A percentile compares a stretch with the other conserved stretches of the same genome.
These are phyloP conservation scores for Melanocharis versteri DNA, from an alignment of 2,113 vertebrate species.

Conservation along the genomic window DNA sequence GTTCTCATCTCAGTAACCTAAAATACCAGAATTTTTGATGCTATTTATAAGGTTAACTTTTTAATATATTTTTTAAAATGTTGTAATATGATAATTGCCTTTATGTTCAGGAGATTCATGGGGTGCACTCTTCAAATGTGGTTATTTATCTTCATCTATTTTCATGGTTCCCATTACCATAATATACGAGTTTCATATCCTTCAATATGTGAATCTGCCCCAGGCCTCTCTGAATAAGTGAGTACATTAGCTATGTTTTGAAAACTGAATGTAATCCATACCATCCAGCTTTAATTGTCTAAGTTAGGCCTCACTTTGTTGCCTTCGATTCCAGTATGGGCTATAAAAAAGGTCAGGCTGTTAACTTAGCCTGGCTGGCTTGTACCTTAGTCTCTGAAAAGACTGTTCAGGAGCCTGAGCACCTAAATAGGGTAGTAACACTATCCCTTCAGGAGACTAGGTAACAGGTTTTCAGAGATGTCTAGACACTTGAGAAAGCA, in stretches of 20 bases:
- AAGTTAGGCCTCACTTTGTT: not conserved
- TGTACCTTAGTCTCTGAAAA: not conserved
- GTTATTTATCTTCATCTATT: constrained; percentile 35
- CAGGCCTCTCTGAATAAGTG: constrained; percentile 1
- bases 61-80: not conserved
- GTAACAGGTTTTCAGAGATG: constrained; percentile 32
- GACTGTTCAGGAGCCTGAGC: not conserved
- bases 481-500: constrained; percentile 40
- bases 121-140: not conserved
- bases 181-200: not conserved
- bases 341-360: not conserved
- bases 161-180: constrained; percentile 26
- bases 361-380: not conserved
- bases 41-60: not conserved
- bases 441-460: not conserved
- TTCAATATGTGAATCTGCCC: constrained; percentile 34
- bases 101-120: not conserved
- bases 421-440: not conserved
- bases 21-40: not conserved
- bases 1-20: not conserved
- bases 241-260: constrained; percentile 10
- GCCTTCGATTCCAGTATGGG: not conserved
- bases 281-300: not conserved
- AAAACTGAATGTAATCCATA: constrained; percentile 15
- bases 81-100: not conserved